Percentiles rank a stretch among this genome's conserved stretches.
Conservation (phyloP, 1,140 invertebrate species). For the Tetramorium simillimum region DNA sequence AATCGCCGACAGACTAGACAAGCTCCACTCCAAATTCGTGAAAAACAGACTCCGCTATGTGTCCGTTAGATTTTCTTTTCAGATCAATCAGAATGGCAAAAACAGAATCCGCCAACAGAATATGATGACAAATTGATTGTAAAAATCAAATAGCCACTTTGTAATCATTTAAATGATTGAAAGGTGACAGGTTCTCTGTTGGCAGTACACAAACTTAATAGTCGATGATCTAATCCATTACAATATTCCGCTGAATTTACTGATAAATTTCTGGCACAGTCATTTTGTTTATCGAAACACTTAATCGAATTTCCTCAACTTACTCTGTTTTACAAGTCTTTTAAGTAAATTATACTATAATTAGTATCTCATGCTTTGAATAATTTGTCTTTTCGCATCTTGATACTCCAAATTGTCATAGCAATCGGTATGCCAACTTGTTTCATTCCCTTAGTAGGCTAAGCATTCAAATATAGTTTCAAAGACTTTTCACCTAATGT, state of each 20-base stretch:
- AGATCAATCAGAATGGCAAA: not conserved
- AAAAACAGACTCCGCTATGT: not conserved
- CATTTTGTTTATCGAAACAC: not conserved
- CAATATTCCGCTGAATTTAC: not conserved
- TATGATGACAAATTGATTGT: not conserved
- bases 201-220: no score
- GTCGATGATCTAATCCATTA: no score
- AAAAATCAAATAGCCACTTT: not conserved
- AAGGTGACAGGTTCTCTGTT: not conserved
- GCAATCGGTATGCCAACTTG: not conserved
- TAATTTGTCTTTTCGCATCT: not conserved
- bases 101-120: not conserved
- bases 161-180: not conserved
- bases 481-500: not conserved
- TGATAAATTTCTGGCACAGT: not conserved
- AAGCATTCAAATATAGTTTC: not conserved
- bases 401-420: not conserved
- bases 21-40: not conserved
- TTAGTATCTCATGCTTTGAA: not conserved
- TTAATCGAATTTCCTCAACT: not conserved
- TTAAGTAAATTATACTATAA: not conserved
- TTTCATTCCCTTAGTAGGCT: not conserved
- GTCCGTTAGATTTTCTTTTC: not conserved
- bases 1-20: not conserved
- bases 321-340: not conserved